Evolutionary conservation across 2,888 invertebrate genomes (phyloP).

Genomic region (Eupeodes luniger): DNA sequence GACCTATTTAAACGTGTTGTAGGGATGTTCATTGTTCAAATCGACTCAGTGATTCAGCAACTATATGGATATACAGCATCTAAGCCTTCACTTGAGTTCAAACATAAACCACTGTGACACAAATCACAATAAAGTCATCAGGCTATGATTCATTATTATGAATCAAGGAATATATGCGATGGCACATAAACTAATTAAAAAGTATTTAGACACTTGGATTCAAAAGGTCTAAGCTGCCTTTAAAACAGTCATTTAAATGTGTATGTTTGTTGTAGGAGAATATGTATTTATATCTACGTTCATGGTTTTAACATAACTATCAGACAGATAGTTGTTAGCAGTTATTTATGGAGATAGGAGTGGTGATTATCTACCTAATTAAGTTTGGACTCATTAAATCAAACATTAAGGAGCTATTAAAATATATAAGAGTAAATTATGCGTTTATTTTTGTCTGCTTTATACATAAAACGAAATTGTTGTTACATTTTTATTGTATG

Average conservation of each 20-base stretch:
- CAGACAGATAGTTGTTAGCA: background rate
- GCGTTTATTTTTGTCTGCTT: background rate
- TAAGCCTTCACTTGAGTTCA: constrained; percentile 11
- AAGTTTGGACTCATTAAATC: constrained; percentile 15
- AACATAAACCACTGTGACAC: constrained; percentile 5
- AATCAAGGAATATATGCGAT: constrained; percentile 29
- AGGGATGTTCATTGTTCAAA: background rate
- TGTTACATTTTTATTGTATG: background rate
- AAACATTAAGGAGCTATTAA: background rate
- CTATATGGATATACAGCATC: background rate
- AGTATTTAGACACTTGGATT: constrained; percentile 14
- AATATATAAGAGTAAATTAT: background rate
- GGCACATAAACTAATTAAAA: constrained; percentile 52
- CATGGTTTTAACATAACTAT: background rate
- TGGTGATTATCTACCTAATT: constrained; percentile 1
- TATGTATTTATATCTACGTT: background rate
- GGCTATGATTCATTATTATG: constrained; percentile 62
- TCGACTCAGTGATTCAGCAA: constrained; percentile 42
- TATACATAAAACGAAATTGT: background rate
- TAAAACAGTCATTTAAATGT: background rate
- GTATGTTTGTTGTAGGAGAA: background rate
- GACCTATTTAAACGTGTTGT: background rate
- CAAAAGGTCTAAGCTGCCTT: background rate
- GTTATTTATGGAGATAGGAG: constrained; percentile 20
- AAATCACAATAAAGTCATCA: background rate